Base-by-base conservation (phyloP, 2,888 invertebrate genomes). In the Silvanus unidentatus region DNA sequence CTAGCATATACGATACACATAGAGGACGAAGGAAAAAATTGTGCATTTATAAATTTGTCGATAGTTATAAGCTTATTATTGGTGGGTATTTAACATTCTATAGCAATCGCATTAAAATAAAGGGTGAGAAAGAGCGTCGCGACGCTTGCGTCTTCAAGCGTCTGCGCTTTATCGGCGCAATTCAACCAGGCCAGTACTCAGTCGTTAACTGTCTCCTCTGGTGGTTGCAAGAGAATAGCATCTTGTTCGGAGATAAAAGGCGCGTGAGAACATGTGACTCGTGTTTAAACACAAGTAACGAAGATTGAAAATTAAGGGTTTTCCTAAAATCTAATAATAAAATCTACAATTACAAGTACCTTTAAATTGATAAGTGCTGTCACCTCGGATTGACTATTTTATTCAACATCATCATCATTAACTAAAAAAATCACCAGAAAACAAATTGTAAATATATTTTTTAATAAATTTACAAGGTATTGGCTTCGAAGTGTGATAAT, bases 21-120 rank as follows among this genome's bases (percentile, higher is more conserved):
- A n/a, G n/a, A 22, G 8, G 1, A 36, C 16, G 15, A 2, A 42
- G 22, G 15, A n/a, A 14, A 36, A 32, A 22, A 30, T 10, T 39
- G 32, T 32, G 32, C n/a, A 47, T 42, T 50, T 50, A 52, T 52
- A 48, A 50, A 54, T 45, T 47, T 50, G 51, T 54, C 50, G 48
- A 45, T 54, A 52, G 51, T 51, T 56, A 54, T 57, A 60, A 57
- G 55, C 56, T 56, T 52, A 61, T 62, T 62, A 59, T 61, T 60
- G 57, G 59, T 56, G 52, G 52, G 57, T 59, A 61, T 60, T 64
- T 62, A 63, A 59, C 55, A 62, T 62, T 59, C 61, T 62, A 55
- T 61, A 60, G 62, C 62, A 64, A 64, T 62, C 59, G 59, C 55
- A 63, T 64, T 64, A 64, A 62, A 64, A 63, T 64, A 64, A 63